A percentile compares a stretch with the other conserved stretches of the same genome.
phyloP scores from a whole-genome alignment of 2,888 invertebrate species.

The Linyphia triangularis region DNA sequence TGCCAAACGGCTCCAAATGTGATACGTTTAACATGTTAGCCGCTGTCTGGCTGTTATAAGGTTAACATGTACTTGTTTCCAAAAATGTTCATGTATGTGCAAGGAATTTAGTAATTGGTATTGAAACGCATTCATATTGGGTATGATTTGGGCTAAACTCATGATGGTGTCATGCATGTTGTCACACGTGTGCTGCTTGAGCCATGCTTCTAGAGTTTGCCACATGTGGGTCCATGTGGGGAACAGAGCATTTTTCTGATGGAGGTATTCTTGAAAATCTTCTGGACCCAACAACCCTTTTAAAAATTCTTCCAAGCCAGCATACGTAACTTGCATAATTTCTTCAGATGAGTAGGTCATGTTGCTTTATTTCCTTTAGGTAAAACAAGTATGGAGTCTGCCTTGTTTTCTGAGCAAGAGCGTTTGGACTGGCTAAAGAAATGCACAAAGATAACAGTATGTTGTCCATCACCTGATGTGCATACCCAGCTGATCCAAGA shows the following conservation, averaged over 20 bases:
- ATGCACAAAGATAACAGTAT: too few species aligned
- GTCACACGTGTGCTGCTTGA: neutral
- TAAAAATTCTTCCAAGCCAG: neutral
- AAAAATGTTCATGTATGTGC: slow-evolving; percentile 12
- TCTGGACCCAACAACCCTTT: too few species aligned
- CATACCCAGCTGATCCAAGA: neutral
- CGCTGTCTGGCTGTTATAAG: neutral
- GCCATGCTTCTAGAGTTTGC: neutral
- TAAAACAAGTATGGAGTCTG: neutral
- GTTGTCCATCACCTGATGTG: too few species aligned
- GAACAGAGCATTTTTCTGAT: too few species aligned
- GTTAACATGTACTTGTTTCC: slow-evolving; percentile 32
- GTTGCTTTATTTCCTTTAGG: too few species aligned
- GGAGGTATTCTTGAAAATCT: too few species aligned
- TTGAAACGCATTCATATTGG: neutral
- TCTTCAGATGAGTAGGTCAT: too few species aligned
- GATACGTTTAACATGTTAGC: slow-evolving; percentile 1
- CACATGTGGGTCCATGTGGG: slow-evolving; percentile 3
- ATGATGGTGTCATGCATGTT: neutral
- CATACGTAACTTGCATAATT: neutral
- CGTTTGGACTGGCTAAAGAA: too few species aligned
- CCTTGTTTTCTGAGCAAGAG: neutral
- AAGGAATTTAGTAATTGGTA: neutral
- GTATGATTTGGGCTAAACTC: neutral
- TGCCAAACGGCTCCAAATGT: slow-evolving; percentile 6